Percentiles rank a stretch among this genome's conserved stretches.
phyloP scores from a whole-genome alignment of 1,140 invertebrate species.

The Megathymus violae region DNA sequence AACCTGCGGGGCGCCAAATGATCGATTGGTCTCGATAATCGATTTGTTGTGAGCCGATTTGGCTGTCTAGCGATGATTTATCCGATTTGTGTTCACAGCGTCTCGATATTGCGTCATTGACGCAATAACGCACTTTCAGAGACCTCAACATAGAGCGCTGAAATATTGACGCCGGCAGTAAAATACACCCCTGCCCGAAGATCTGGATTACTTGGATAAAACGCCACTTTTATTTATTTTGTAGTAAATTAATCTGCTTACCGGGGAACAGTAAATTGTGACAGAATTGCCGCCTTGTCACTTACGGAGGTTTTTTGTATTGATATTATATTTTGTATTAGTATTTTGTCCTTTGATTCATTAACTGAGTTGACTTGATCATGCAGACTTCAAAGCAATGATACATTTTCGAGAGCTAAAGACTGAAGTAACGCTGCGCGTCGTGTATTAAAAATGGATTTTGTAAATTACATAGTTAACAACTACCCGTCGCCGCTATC shows the following conservation, averaged over 20 bases:
- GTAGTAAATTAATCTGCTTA: constrained; percentile 65
- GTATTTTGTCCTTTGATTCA: constrained; percentile 43
- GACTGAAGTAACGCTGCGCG: too few relatives aligned
- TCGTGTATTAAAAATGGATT: too few relatives aligned
- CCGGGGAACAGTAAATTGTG: constrained; percentile 54
- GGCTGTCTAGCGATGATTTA: constrained; percentile 60
- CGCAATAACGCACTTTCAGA: constrained; percentile 37
- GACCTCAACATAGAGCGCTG: constrained; percentile 40
- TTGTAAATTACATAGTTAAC: too few relatives aligned
- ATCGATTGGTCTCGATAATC: constrained; percentile 59
- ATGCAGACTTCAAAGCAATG: too few relatives aligned
- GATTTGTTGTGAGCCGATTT: constrained; percentile 56
- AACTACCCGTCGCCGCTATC: too few relatives aligned
- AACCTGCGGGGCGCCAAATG: constrained; percentile 34
- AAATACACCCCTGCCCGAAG: constrained; percentile 59
- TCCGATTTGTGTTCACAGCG: constrained; percentile 58
- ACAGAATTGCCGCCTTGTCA: constrained; percentile 48
- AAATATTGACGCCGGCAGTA: constrained; percentile 55
- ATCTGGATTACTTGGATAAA: constrained; percentile 42
- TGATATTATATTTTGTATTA: constrained; percentile 54
- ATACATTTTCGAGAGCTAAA: too few relatives aligned
- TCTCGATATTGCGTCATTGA: constrained; percentile 56
- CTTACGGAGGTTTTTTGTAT: constrained; percentile 46
- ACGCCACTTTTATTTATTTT: constrained; percentile 55
- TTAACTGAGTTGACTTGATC: too few relatives aligned